These are phyloP conservation scores for Sphaeridia pumilis DNA, from an alignment of 2,888 invertebrate genomes.

Conservation along the genomic window DNA sequence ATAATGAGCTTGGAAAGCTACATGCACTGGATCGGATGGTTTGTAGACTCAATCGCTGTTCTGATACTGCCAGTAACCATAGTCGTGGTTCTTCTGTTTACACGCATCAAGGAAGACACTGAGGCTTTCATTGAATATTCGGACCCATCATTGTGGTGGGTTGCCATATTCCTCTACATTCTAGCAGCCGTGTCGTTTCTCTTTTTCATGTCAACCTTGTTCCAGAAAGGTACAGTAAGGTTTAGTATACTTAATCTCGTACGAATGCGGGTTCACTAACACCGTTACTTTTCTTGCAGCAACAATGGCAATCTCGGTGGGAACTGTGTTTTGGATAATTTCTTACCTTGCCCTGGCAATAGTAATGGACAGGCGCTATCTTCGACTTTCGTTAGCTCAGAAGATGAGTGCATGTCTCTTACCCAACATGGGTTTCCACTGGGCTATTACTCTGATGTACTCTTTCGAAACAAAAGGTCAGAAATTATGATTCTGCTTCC, in stretches of 20 bases:
- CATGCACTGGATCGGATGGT: constrained; percentile 47
- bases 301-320: constrained; percentile 37
- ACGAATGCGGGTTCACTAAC: too few relatives aligned
- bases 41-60: constrained; percentile 41
- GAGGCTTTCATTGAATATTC: constrained; percentile 38
- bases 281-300: constrained; percentile 29
- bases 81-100: constrained; percentile 39
- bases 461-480: constrained; percentile 34
- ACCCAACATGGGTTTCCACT: constrained; percentile 37
- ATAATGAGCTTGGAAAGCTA: constrained; percentile 47
- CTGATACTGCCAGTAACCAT: constrained; percentile 38
- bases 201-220: constrained; percentile 41
- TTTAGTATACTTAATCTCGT: neutral
- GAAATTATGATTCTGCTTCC: neutral
- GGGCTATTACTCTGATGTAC: constrained; percentile 34
- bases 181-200: constrained; percentile 40
- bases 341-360: constrained; percentile 30
- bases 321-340: constrained; percentile 36
- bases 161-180: constrained; percentile 41
- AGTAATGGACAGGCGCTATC: constrained; percentile 24
- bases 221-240: constrained; percentile 43
- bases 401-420: constrained; percentile 34
- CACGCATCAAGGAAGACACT: constrained; percentile 27
- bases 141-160: constrained; percentile 38
- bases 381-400: constrained; percentile 16